phyloP scores from a whole-genome alignment of 2,113 vertebrate genomes.

The Laterallus jamaicensis region DNA sequence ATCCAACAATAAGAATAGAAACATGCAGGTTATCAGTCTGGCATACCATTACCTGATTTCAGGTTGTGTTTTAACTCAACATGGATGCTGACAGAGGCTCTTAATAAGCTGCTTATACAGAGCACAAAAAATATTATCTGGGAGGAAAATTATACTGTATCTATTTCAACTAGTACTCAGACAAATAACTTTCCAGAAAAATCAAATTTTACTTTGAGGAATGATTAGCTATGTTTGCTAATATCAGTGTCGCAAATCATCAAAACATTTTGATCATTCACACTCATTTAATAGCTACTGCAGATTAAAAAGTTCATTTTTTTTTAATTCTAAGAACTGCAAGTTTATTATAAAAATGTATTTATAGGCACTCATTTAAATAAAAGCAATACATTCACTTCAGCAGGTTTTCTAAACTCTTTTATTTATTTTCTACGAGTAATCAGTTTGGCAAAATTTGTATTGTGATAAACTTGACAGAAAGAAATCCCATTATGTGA shows the following conservation, averaged over 20 bases:
- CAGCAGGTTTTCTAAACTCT: not conserved
- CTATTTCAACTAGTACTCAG: not conserved
- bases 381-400: not conserved
- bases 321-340: not conserved
- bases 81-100: not conserved
- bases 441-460: not conserved
- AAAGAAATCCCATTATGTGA: not conserved
- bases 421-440: not conserved
- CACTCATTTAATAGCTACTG: not conserved
- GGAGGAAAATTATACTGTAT: not conserved
- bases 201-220: conserved; percentile 26
- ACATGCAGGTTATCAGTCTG: not conserved
- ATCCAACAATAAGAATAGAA: not conserved
- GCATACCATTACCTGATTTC: not conserved
- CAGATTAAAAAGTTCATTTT: not conserved
- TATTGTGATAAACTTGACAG: not conserved
- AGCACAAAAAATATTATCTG: not conserved
- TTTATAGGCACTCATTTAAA: not conserved
- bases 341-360: not conserved
- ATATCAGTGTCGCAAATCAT: not conserved
- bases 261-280: not conserved
- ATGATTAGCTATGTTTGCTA: not conserved
- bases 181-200: conserved; percentile 11
- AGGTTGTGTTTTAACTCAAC: not conserved
- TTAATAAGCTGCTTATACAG: not conserved